phyloP scores from a whole-genome alignment of 2,888 invertebrate genomes.

The Acleris emargana region DNA sequence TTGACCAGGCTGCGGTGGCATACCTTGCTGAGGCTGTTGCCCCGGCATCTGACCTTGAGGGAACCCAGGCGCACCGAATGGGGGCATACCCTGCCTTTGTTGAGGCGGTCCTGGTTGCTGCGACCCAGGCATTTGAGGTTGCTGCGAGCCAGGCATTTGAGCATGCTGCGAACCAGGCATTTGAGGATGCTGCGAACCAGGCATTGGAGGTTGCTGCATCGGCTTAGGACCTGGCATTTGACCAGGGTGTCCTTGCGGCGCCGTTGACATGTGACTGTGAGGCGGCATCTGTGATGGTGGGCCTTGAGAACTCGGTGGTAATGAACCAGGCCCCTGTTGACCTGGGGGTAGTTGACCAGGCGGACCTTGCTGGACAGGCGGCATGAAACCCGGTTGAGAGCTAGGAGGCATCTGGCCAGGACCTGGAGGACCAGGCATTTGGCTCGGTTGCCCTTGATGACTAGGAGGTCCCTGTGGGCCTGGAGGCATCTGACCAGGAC shows the following conservation, averaged over 20 bases:
- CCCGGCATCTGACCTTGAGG: slow-evolving; percentile 29
- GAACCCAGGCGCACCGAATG: slow-evolving; percentile 21
- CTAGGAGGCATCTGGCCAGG: slow-evolving; percentile 49
- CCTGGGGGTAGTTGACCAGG: slow-evolving; percentile 45
- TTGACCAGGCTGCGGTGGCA: slow-evolving; percentile 49
- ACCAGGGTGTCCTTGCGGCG: slow-evolving; percentile 37
- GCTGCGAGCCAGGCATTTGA: slow-evolving; percentile 39
- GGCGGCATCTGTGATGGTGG: slow-evolving; percentile 45
- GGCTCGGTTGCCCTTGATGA: slow-evolving; percentile 47
- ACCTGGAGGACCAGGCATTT: slow-evolving; percentile 51
- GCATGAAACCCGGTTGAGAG: slow-evolving; percentile 39
- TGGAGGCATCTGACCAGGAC: slow-evolving; percentile 51
- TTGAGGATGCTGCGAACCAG: slow-evolving; percentile 37
- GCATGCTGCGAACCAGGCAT: slow-evolving; percentile 39
- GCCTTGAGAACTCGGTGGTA: slow-evolving; percentile 55
- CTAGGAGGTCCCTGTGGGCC: slow-evolving; percentile 43
- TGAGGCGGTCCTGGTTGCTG: slow-evolving; percentile 44
- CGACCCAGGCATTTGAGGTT: slow-evolving; percentile 39
- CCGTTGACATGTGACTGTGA: slow-evolving; percentile 38
- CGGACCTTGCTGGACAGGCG: slow-evolving; percentile 40
- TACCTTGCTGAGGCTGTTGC: slow-evolving; percentile 42
- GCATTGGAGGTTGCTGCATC: slow-evolving; percentile 39
- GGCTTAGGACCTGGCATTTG: slow-evolving; percentile 43
- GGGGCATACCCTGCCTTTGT: slow-evolving; percentile 39
- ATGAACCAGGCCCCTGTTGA: slow-evolving; percentile 38